These are phyloP conservation scores for Bambusicola thoracicus DNA, from an alignment of 2,113 vertebrate species.

Conservation along the genomic window DNA sequence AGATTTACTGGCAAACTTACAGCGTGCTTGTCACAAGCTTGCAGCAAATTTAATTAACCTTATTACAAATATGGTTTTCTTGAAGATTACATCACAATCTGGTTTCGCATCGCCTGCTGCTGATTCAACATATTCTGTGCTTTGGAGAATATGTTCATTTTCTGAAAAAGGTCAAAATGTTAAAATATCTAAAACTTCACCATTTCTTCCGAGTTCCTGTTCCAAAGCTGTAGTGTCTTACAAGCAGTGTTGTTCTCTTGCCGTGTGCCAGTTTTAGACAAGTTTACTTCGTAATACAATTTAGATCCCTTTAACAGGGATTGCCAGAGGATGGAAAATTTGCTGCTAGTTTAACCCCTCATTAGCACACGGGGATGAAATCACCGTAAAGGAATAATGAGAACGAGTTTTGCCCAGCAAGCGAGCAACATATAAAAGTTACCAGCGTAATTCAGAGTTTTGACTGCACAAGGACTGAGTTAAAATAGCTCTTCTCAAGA, in stretches of 20 bases:
- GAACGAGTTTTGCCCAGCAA: background rate
- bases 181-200: slow-evolving; percentile 63
- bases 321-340: background rate
- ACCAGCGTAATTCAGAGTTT: background rate
- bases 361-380: background rate
- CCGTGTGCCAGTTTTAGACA: background rate
- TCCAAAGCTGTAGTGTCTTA: background rate
- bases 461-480: accelerated
- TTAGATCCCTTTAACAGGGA: slow-evolving; percentile 2
- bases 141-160: slow-evolving; percentile 74
- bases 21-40: slow-evolving; percentile 74
- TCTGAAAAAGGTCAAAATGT: slow-evolving; percentile 74
- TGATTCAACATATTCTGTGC: slow-evolving; percentile 69
- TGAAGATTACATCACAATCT: slow-evolving; percentile 79
- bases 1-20: slow-evolving; percentile 77
- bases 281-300: background rate
- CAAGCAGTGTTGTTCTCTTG: background rate
- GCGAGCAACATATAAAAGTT: background rate
- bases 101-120: slow-evolving; percentile 68
- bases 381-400: background rate
- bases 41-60: slow-evolving; percentile 82
- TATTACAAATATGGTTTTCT: slow-evolving; percentile 81
- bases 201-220: background rate
- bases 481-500: background rate
- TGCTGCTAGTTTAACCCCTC: slow-evolving; percentile 19